phyloP scores from a whole-genome alignment of 2,888 invertebrate genomes.

The Lymantria dispar region DNA sequence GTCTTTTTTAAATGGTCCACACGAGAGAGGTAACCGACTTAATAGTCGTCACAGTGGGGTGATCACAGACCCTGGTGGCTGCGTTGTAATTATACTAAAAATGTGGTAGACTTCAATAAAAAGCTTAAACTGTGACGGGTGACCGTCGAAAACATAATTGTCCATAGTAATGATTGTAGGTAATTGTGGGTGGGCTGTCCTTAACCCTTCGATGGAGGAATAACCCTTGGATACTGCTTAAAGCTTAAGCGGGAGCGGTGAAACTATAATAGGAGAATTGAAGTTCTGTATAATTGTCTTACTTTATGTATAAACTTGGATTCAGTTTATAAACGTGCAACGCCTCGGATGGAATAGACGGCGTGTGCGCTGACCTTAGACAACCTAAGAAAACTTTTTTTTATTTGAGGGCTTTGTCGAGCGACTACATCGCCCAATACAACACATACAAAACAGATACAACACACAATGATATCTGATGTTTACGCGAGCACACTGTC shows the following conservation, averaged over 20 bases:
- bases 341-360: no score
- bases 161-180: constrained; percentile 78
- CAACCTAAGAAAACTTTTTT: no score
- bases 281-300: neutral
- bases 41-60: constrained; percentile 50
- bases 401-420: no score
- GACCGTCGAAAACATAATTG: constrained; percentile 72
- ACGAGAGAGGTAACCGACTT: constrained; percentile 37
- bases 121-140: constrained; percentile 71
- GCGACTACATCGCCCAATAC: no score
- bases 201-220: constrained; percentile 70
- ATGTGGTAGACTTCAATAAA: constrained; percentile 70
- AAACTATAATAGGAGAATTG: neutral
- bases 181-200: constrained; percentile 71
- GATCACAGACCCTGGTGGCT: constrained; percentile 42
- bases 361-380: no score
- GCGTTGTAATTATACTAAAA: constrained; percentile 74
- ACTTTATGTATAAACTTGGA: no score
- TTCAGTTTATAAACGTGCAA: no score
- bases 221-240: constrained; percentile 36
- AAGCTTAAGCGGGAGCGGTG: constrained; percentile 30
- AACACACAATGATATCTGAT: no score
- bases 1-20: constrained; percentile 41
- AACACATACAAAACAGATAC: no score
- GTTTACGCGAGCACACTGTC: no score